Evolutionary conservation across 1,140 invertebrate genomes (phyloP).

Genomic region (Pogonus chalceus): DNA sequence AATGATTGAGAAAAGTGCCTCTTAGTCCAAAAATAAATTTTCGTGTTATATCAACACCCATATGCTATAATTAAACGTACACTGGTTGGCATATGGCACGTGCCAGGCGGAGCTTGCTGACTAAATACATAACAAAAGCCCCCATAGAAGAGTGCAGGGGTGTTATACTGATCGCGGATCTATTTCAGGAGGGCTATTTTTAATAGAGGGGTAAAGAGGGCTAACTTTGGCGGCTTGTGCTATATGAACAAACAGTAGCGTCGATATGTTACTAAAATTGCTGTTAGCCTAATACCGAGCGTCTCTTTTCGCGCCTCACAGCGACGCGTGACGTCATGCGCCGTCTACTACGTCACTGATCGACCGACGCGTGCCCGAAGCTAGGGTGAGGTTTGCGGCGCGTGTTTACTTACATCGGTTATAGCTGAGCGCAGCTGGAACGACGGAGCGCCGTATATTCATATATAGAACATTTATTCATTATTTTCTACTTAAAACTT

Average conservation of each 20-base stretch:
- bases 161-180: conserved; percentile 3
- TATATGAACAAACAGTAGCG: no score
- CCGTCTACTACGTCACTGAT: not conserved
- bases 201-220: conserved; percentile 17
- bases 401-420: not conserved
- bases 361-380: not conserved
- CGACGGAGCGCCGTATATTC: not conserved
- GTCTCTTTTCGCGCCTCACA: conserved; percentile 16
- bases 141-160: not conserved
- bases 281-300: conserved; percentile 18
- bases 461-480: not conserved
- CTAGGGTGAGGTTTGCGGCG: not conserved
- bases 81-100: not conserved
- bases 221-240: conserved; percentile 12
- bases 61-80: no score
- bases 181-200: conserved; percentile 18
- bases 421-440: not conserved
- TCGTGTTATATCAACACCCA: no score
- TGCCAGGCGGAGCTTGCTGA: not conserved
- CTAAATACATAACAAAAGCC: no score
- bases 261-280: not conserved
- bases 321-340: not conserved
- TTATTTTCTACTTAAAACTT: no score
- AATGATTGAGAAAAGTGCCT: no score
- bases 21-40: no score